These are phyloP conservation scores for Saimiri boliviensis DNA, from an alignment of 2,113 vertebrate species.

Conservation along the genomic window DNA sequence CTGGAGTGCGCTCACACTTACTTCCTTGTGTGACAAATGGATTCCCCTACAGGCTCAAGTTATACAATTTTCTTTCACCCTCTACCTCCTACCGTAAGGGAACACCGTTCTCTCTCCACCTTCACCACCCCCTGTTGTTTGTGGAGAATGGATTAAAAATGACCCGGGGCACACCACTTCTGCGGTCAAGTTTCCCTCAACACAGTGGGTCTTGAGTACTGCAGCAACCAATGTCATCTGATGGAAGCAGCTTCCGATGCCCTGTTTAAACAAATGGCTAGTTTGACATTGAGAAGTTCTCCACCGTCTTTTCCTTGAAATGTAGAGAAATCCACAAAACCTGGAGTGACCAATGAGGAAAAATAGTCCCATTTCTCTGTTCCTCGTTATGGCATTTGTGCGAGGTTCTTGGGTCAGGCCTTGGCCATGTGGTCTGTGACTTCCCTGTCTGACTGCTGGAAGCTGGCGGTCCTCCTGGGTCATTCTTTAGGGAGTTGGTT, in stretches of 20 bases:
- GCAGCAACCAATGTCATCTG: not conserved
- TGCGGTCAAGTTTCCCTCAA: not conserved
- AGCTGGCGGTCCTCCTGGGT: not conserved
- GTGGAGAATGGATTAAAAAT: not conserved
- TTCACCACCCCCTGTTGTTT: accelerated
- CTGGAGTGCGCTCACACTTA: not conserved
- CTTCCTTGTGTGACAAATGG: not conserved
- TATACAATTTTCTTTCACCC: not conserved
- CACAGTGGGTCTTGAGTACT: not conserved
- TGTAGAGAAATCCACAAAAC: not conserved
- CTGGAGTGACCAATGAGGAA: not conserved
- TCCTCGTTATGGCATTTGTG: not conserved
- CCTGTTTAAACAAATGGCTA: not conserved
- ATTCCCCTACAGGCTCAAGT: not conserved
- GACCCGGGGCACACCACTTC: accelerated
- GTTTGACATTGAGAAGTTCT: not conserved
- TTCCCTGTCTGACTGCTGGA: not conserved
- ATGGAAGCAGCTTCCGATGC: not conserved
- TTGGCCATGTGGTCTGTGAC: not conserved
- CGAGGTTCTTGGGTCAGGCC: not conserved
- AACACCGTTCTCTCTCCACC: not conserved
- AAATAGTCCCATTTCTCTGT: not conserved
- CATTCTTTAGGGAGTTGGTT: not conserved
- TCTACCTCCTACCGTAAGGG: not conserved
- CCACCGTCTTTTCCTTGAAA: not conserved